Conservation (phyloP, 2,888 invertebrate genomes). For the Norana najaformis region DNA sequence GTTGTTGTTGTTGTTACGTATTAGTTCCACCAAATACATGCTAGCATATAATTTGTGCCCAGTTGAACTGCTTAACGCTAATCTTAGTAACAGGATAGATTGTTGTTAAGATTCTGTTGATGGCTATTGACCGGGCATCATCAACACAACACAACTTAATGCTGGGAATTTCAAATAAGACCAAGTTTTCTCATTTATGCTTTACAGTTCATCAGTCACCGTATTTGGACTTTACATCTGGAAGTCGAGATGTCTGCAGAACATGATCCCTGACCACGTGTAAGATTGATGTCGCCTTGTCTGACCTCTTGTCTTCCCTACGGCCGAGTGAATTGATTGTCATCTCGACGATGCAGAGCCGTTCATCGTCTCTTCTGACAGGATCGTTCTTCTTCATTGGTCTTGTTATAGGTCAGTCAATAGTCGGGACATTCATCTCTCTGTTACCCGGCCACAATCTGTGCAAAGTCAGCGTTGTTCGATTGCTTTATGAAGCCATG, state of each 20-base stretch:
- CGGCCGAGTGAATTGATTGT: background rate
- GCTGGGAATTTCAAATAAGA: background rate
- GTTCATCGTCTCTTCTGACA: slow-evolving; percentile 13
- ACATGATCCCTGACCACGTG: background rate
- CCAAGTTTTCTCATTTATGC: background rate
- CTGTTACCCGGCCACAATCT: background rate
- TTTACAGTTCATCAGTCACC: background rate
- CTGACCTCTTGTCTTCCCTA: background rate
- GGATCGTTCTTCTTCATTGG: slow-evolving; percentile 3
- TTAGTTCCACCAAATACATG: background rate
- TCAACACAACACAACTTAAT: background rate
- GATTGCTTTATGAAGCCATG: background rate
- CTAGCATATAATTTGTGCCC: background rate
- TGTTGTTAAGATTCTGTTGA: too few relatives aligned
- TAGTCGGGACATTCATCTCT: background rate
- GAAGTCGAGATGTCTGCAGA: background rate
- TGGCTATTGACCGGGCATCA: background rate
- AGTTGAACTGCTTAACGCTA: too few relatives aligned
- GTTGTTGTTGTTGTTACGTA: too few relatives aligned
- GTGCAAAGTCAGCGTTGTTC: background rate
- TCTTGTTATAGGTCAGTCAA: too few relatives aligned
- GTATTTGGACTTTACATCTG: background rate
- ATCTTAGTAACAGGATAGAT: too few relatives aligned
- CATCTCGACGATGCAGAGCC: background rate
- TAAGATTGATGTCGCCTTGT: background rate